A percentile compares a stretch with the other conserved stretches of the same genome.
These are phyloP conservation scores for Myoxocephalus aenaeus DNA, from an alignment of 2,797 vertebrate genomes.

Conservation along the genomic window DNA sequence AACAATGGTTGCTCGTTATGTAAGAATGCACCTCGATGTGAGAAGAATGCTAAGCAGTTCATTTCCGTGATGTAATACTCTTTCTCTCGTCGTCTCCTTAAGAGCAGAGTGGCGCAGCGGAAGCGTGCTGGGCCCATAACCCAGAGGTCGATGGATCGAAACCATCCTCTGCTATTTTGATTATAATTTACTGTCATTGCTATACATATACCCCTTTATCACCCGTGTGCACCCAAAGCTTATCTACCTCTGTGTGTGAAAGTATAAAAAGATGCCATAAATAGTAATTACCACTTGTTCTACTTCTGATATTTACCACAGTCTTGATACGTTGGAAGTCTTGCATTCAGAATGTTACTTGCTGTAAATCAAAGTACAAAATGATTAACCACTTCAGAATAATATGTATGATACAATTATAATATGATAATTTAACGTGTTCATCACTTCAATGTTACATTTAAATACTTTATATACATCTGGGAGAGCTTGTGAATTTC, in stretches of 20 bases:
- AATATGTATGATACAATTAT: background rate
- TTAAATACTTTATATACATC: background rate
- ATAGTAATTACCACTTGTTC: too few species aligned
- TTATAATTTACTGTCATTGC: accelerated
- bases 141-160: slow-evolving; percentile 82
- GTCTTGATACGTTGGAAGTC: too few species aligned
- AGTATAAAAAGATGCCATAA: background rate
- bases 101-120: slow-evolving; percentile 76
- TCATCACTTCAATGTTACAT: background rate
- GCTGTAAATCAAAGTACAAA: too few species aligned
- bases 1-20: slow-evolving; percentile 51
- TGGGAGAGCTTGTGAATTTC: background rate
- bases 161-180: slow-evolving; percentile 75
- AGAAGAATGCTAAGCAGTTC: slow-evolving; percentile 41
- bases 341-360: too few species aligned
- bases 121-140: slow-evolving; percentile 82
- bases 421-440: background rate
- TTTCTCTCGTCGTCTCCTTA: accelerated
- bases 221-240: background rate
- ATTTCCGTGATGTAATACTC: accelerated
- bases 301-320: background rate
- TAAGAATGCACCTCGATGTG: slow-evolving; percentile 33
- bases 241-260: background rate
- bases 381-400: background rate
- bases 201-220: background rate